Base-by-base conservation (phyloP, 2,113 vertebrate species). In the Melanerpes aurifrons region DNA sequence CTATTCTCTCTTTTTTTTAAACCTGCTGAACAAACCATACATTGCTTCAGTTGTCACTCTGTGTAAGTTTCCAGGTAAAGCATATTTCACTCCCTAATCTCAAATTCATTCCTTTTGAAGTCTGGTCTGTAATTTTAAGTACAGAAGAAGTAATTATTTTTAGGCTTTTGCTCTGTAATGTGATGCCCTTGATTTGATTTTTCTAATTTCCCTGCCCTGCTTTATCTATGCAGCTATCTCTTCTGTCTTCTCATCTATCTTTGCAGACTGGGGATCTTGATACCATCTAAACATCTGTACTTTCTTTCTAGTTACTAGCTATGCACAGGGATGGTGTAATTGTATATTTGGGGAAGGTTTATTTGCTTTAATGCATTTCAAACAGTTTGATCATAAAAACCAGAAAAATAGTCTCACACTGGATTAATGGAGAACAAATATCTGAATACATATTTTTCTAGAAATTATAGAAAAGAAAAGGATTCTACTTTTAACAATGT, bases 51-150 rank as follows among this genome's bases (percentile, higher is more conserved):
- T 69, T 89, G 70, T 93, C 58, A 29, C 7, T 72, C 57, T 78
- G 7, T 8, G 2, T 35, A 78, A 66, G 40, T 66, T 71, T 77
- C 61, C 54, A 75, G 43, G 80, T 71, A 53, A 75, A 32, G 62
- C 71, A 73, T 72, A 48, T 86, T 92, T 92, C 18, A 43, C 12
- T 91, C 40, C 26, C 9, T 90, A 50, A 8, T 69, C 71, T 91
- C 50, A 82, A 62, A 48, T 70, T 18, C 25, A 15, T 82, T 85
- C 31, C 71, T 85, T 89, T 79, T 95, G 82, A 92, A 92, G 70
- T 94, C 47, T 92, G 21, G 25, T 72, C 57, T 83, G 86, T 82
- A 78, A 74, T 88, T 77, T 80, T 70, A 80, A 70, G 56, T 95
- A 48, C 24, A 6, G 79, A 32, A 24, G 22, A 79, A 82, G n/a